Base-by-base conservation (phyloP, 1,140 invertebrate species). In the Lethrus apterus region DNA sequence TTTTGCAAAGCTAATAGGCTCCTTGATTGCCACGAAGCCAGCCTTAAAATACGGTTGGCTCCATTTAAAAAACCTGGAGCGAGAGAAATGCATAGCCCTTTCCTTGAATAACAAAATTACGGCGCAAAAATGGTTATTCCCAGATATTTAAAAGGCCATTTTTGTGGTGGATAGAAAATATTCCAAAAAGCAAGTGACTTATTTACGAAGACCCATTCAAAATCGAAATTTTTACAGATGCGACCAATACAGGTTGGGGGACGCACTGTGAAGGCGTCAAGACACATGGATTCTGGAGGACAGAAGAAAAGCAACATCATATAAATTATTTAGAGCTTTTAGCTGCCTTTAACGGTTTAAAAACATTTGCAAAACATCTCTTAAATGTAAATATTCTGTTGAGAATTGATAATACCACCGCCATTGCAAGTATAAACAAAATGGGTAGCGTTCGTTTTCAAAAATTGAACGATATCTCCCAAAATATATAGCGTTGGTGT, bases 351-450 rank as follows among this genome's bases (percentile, higher is more conserved):
- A 53, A 49, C 18, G 58, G 32, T 1, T 20, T 62, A 32, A 55
- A 59, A 50, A 54, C 34, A 24, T 62, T 60, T 48, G 56, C 57
- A 5, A 40, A 40, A 11, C 9, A 35, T 19, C 9, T 30, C 2
- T 17, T 2, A 24, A 29, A 40, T 21, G 4, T 9, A 14, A 18
- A 24, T 10, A 47, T 59, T 18, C 30, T 55, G 10, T 26, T 50
- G 13, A 11, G 52, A 23, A 20, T 52, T 7, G 52, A 59, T 42
- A 57, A 59, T 44, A 55, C 52, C 2, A 61, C 58, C 43, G 67
- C 69, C 61, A 70, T 71, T 62, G 64, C 64, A 61, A 69, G 56
- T 32, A 56, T 62, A n/a, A 61, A 60, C 46, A 24, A 31, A 21
- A 59, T 57, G 54, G 57, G 56, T 2, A 43, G 54, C n/a, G 33